phyloP scores from a whole-genome alignment of 2,113 vertebrate genomes.

The Trematocara zebra region DNA sequence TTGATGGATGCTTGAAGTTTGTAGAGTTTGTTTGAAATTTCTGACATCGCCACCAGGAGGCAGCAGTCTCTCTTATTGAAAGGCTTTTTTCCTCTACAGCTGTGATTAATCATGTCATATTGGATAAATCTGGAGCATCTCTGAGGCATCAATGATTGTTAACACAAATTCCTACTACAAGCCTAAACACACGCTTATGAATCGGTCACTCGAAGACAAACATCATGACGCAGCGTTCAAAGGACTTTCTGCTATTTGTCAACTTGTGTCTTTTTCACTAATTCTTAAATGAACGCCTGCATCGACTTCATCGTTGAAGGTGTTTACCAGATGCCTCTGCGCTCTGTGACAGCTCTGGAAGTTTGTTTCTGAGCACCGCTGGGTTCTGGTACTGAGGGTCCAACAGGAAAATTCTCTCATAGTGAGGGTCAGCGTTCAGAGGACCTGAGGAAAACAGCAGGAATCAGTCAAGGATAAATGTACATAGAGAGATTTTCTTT shows the following conservation, averaged over 20 bases:
- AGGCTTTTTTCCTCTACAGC: not conserved
- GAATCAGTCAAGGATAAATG: not conserved
- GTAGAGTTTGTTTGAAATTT: not conserved
- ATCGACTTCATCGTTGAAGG: not conserved
- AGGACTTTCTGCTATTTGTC: not conserved
- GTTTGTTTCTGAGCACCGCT: constrained; percentile 76
- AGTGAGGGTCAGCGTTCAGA: constrained; percentile 76
- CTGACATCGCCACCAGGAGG: not conserved
- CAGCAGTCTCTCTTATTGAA: not conserved
- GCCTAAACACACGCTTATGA: no score
- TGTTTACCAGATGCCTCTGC: constrained; percentile 83
- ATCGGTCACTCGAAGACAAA: not conserved
- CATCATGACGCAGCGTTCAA: not conserved
- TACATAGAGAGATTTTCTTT: not conserved
- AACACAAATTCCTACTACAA: not conserved
- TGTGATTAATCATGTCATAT: not conserved
- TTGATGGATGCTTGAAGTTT: not conserved
- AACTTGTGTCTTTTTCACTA: not conserved
- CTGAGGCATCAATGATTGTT: not conserved
- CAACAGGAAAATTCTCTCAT: constrained; percentile 85
- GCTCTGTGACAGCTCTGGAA: constrained; percentile 85
- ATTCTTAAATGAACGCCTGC: not conserved
- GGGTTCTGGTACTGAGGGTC: constrained; percentile 87
- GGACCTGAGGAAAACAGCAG: not conserved
- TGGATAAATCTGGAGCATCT: not conserved